phyloP scores from a whole-genome alignment of 1,140 invertebrate genomes.

The Polyergus mexicanus region DNA sequence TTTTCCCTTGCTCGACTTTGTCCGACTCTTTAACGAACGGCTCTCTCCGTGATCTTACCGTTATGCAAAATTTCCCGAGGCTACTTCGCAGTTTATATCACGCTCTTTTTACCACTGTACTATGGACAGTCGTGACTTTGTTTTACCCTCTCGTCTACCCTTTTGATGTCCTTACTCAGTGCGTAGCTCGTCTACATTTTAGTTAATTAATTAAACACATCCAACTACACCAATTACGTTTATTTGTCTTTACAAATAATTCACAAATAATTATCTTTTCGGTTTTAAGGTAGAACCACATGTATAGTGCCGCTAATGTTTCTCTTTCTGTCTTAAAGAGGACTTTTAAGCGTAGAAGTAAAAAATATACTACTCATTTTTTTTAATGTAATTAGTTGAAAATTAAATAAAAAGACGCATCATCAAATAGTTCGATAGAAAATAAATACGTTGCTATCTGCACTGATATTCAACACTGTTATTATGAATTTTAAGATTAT shows the following conservation, averaged over 20 bases:
- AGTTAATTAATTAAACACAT: slow-evolving; percentile 44
- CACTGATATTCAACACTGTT: not conserved
- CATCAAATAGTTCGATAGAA: not conserved
- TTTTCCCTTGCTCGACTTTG: slow-evolving; percentile 41
- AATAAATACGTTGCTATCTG: not conserved
- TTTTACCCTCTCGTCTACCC: not conserved
- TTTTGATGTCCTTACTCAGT: slow-evolving; percentile 27
- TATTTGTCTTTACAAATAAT: not conserved
- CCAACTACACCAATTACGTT: slow-evolving; percentile 9
- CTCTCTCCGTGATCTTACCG: slow-evolving; percentile 39
- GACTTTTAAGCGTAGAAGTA: not conserved
- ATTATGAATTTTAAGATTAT: slow-evolving; percentile 29
- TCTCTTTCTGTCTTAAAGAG: not conserved
- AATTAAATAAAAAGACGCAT: not conserved
- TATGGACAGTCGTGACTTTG: slow-evolving; percentile 9
- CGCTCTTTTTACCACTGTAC: not conserved
- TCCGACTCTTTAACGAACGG: slow-evolving; percentile 20
- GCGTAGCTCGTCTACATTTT: slow-evolving; percentile 15
- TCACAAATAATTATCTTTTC: not conserved
- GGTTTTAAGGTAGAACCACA: not conserved
- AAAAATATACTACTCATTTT: not conserved
- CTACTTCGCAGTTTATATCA: slow-evolving; percentile 45
- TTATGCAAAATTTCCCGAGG: slow-evolving; percentile 45
- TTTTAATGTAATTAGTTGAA: not conserved
- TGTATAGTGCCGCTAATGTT: slow-evolving; percentile 21